phyloP scores from a whole-genome alignment of 2,797 vertebrate species.

The Acanthurus leucopareius region DNA sequence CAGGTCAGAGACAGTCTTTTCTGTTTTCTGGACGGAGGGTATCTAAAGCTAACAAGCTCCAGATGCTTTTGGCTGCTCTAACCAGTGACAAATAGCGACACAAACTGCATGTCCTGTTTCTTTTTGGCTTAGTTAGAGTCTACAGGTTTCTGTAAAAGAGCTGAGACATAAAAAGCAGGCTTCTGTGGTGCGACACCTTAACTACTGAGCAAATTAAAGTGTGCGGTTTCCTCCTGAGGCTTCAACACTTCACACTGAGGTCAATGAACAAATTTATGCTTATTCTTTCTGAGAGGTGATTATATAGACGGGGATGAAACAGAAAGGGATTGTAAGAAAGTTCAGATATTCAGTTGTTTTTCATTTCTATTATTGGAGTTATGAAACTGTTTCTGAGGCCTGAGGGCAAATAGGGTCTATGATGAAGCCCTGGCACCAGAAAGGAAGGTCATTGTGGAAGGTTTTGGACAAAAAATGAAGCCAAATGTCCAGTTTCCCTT shows the following conservation, averaged over 20 bases:
- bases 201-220: neutral
- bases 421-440: slow-evolving; percentile 35
- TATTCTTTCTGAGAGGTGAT: neutral
- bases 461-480: slow-evolving; percentile 38
- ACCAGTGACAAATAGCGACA: slow-evolving; percentile 55
- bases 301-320: neutral
- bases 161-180: neutral
- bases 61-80: slow-evolving; percentile 59
- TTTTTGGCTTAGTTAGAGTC: neutral
- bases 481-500: slow-evolving; percentile 49
- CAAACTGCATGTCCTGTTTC: slow-evolving; percentile 18
- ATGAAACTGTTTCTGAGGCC: slow-evolving; percentile 16
- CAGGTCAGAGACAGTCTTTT: slow-evolving; percentile 24
- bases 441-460: slow-evolving; percentile 56
- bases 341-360: neutral
- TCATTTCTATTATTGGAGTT: neutral
- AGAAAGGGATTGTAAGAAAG: neutral
- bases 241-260: neutral
- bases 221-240: neutral
- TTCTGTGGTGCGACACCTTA: neutral
- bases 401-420: slow-evolving; percentile 4
- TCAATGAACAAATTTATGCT: neutral
- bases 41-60: slow-evolving; percentile 45
- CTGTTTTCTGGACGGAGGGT: slow-evolving; percentile 33
- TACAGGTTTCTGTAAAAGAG: neutral